A percentile compares a stretch with the other conserved stretches of the same genome.
phyloP scores from a whole-genome alignment of 2,888 invertebrate species.

The Agrilus biguttatus region DNA sequence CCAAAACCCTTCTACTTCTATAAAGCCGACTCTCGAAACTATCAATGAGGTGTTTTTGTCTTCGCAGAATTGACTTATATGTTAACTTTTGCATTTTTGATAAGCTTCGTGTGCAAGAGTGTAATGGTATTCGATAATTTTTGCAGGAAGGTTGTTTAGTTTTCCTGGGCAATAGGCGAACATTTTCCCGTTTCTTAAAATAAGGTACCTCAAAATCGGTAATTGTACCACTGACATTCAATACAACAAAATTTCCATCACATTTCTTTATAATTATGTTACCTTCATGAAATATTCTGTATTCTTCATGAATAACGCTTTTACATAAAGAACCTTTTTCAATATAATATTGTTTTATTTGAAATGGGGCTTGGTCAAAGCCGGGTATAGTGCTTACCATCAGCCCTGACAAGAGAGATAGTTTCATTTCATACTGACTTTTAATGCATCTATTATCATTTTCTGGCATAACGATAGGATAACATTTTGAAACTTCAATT shows the following conservation, averaged over 20 bases:
- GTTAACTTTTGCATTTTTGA: not conserved
- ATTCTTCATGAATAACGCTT: conserved; percentile 6
- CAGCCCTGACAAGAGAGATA: conserved; percentile 9
- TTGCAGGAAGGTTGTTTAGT: no score
- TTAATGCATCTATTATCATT: not conserved
- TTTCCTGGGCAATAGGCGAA: not conserved
- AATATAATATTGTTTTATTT: conserved; percentile 9
- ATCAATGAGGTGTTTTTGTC: conserved; percentile 8
- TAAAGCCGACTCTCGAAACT: conserved; percentile 5
- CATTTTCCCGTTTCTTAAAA: not conserved
- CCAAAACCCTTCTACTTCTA: conserved; percentile 5
- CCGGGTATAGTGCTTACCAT: conserved; percentile 5
- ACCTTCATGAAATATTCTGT: conserved; percentile 9
- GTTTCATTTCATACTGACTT: conserved; percentile 5
- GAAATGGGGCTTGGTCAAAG: conserved; percentile 1
- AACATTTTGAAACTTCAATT: conserved; percentile 5
- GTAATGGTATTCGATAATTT: no score
- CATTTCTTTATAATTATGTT: conserved; percentile 7
- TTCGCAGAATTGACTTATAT: not conserved
- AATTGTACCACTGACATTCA: conserved; percentile 4
- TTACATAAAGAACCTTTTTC: conserved; percentile 6
- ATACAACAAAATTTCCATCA: conserved; percentile 7
- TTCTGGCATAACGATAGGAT: conserved; percentile 5
- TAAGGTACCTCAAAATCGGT: conserved; percentile 6
- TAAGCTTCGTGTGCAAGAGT: no score